Evolutionary conservation across 2,888 invertebrate species (phyloP), one percentile per base, ranked within the genome.

Genomic region (Plutella xylostella): DNA sequence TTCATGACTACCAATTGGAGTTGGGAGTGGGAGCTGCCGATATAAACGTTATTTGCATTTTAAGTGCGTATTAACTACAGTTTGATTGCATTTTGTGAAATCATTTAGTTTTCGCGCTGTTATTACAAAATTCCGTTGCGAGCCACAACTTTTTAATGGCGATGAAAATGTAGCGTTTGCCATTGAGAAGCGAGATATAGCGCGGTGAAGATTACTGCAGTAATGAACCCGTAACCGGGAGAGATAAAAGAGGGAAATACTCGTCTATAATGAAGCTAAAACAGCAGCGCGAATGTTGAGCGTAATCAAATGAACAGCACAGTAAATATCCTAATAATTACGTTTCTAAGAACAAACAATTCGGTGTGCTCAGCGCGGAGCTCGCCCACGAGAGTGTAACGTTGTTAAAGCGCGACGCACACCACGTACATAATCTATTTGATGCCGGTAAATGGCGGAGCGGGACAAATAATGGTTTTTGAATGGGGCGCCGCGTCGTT

Each of bases 1-100:
- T 61, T 64, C 63, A 71, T 72, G 70, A 72, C 75, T 75, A 73
- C 68, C 71, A 76, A 74, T 75, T 72, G 68, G 73, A 74, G 68
- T 71, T 69, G 67, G 72, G 74, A 71, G 72, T 69, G 64, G 60
- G 58, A 60, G 56, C 65, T 57, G 55, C 64, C 64, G 56, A 70
- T 72, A 72, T 72, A 70, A 73, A 73, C 69, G 66, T 57, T 60
- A 70, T 76, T 75, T 69, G 71, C 72, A 71, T 72, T 72, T 69
- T 67, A 64, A 51, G 61, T 58, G 52, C 54, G 56, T 65, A 68
- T 73, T 72, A 68, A 65, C 59, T 65, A 15, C 12, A n/a, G 34
- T 43, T 34, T 70, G 68, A 74, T 71, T 70, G 68, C 57, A 60
- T 68, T 69, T 60, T 60, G 60, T 63, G n/a, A n/a, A n/a, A n/a